These are phyloP conservation scores for Brassicogethes aeneus DNA, from an alignment of 2,888 invertebrate genomes.

Conservation along the genomic window DNA sequence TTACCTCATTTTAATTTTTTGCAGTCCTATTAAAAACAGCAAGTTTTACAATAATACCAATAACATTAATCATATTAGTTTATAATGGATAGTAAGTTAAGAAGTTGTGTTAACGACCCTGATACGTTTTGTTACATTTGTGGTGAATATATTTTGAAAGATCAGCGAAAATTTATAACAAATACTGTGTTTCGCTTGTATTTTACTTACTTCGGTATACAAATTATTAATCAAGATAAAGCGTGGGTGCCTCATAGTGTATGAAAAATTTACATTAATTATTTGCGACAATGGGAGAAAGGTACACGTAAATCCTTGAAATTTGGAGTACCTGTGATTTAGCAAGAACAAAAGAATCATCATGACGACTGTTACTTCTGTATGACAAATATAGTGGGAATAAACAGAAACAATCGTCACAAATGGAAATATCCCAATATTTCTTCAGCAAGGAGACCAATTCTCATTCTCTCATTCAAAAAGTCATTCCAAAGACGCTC, in stretches of 20 bases:
- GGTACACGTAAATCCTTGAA: constrained; percentile 7
- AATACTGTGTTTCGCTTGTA: constrained; percentile 7
- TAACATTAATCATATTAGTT: neutral
- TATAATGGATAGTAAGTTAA: neutral
- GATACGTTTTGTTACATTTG: constrained; percentile 4
- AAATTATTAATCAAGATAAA: constrained; percentile 11
- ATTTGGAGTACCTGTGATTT: constrained; percentile 10
- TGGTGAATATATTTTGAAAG: constrained; percentile 9
- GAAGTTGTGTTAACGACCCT: constrained; percentile 9
- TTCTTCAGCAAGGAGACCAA: neutral
- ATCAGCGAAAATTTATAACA: constrained; percentile 8
- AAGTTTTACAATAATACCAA: neutral
- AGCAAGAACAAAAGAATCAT: constrained; percentile 7
- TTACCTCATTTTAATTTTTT: neutral
- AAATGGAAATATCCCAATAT: neutral
- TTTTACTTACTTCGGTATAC: constrained; percentile 8
- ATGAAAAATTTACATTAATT: constrained; percentile 10
- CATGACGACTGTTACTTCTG: constrained; percentile 6
- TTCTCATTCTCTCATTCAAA: no score
- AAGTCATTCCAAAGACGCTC: neutral
- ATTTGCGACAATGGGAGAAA: constrained; percentile 12
- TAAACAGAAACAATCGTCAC: neutral
- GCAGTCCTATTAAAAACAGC: neutral
- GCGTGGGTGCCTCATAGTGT: constrained; percentile 9
- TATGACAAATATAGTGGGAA: neutral